Evolutionary conservation across 2,888 invertebrate species (phyloP), one percentile per base, ranked within the genome.

Genomic region (Diaphora mendica): DNA sequence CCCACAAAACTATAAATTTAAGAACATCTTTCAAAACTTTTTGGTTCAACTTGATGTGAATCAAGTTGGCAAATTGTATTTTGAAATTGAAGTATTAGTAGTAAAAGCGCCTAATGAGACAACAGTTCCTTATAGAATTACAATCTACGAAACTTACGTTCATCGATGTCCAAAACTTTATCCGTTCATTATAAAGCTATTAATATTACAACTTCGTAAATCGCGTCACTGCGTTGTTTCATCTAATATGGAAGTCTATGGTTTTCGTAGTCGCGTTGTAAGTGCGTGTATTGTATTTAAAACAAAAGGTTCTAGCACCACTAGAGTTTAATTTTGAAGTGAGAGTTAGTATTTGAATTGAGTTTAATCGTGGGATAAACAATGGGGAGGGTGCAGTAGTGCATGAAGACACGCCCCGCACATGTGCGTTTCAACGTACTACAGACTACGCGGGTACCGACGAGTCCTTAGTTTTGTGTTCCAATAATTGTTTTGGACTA

Each of bases 321-420:
- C 93, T 95, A 91, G 87, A 94, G 94, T 91, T 95, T 94, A 95
- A 95, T 95, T 95, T 95, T 94, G 83, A 93, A 95, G 95, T 91
- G 92, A 92, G 94, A 92, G 93, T 95, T 95, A 95, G 95, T 94
- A 90, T 94, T 94, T 94, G 94, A 95, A 94, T 94, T 94, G 93
- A 92, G 93, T 92, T 93, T 95, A 95, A 95, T 95, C 95, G 95
- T 94, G 94, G 94, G 94, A 95, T 95, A 95, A 95, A 95, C 94
- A 95, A 95, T 93, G 85, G 93, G 90, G 91, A 86, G 92, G 89
- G 91, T 85, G 91, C 92, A 91, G 82, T 91, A 87, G 91, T 84
- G 92, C 91, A 87, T 77, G 85, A 80, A 87, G 92, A 90, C 93
- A 92, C 94, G 92, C 95, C 94, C 91, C 82, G 83, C 85, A 88